phyloP scores from a whole-genome alignment of 2,888 invertebrate species.

The Leucozona laternaria region DNA sequence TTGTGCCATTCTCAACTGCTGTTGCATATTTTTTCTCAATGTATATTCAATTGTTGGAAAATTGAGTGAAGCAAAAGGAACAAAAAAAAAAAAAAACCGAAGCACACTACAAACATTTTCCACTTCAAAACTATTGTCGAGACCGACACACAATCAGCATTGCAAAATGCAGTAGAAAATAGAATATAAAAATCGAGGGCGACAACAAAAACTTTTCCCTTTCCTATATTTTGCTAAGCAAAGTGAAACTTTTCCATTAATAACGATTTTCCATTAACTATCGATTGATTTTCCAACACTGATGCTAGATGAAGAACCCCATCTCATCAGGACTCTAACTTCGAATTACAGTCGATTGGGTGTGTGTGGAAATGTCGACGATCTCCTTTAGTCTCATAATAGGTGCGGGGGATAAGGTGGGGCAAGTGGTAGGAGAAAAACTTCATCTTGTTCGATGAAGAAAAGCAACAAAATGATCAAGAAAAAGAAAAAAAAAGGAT shows the following conservation, averaged over 20 bases:
- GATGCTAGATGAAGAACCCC: slow-evolving; percentile 40
- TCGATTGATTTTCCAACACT: slow-evolving; percentile 83
- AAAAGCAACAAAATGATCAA: slow-evolving; percentile 25
- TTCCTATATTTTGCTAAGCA: neutral
- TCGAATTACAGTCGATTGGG: slow-evolving; percentile 66
- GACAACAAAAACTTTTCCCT: slow-evolving; percentile 15
- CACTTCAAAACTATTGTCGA: slow-evolving; percentile 68
- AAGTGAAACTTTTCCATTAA: slow-evolving; percentile 82
- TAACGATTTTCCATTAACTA: slow-evolving; percentile 84
- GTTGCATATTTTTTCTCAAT: slow-evolving; percentile 50
- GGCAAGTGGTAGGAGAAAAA: slow-evolving; percentile 39
- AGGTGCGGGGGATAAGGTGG: neutral
- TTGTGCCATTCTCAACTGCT: slow-evolving; percentile 36
- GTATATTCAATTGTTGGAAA: slow-evolving; percentile 65
- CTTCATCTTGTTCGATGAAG: slow-evolving; percentile 61
- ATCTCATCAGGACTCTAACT: slow-evolving; percentile 43
- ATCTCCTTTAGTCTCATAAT: neutral
- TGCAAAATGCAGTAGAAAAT: slow-evolving; percentile 49
- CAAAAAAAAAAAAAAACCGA: slow-evolving; percentile 3
- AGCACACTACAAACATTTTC: slow-evolving; percentile 53
- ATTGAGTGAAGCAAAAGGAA: slow-evolving; percentile 56
- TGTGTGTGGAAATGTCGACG: slow-evolving; percentile 37
- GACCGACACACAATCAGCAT: slow-evolving; percentile 57
- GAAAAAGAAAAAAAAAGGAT: slow-evolving; percentile 23
- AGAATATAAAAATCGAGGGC: slow-evolving; percentile 10